Evolutionary conservation across 1,140 invertebrate genomes (phyloP).

Genomic region (Trichonephila clavipes): DNA sequence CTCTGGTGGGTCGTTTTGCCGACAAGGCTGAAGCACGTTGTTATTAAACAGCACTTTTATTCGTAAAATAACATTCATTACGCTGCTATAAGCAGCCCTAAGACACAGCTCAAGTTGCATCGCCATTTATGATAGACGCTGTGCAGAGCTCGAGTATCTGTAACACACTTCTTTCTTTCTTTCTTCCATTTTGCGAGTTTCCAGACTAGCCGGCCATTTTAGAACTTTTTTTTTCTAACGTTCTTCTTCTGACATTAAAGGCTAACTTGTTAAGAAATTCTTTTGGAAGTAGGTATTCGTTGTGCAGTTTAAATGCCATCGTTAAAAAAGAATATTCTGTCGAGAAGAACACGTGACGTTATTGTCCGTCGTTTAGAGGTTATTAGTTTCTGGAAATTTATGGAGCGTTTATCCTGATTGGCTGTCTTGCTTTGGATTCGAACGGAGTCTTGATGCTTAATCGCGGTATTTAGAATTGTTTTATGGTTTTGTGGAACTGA

Average conservation of each 20-base stretch:
- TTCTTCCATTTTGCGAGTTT: neutral
- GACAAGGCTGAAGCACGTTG: constrained; percentile 34
- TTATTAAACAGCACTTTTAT: constrained; percentile 61
- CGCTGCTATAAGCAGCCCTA: neutral
- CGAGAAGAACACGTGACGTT: constrained; percentile 13
- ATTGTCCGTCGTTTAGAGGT: constrained; percentile 47
- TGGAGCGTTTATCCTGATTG: constrained; percentile 25
- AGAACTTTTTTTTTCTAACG: neutral
- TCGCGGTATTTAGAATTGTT: neutral
- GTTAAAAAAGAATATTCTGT: constrained; percentile 5
- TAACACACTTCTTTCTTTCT: neutral
- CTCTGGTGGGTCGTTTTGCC: constrained; percentile 28
- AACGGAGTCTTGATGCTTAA: neutral
- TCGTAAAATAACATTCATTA: constrained; percentile 60
- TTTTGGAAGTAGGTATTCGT: neutral
- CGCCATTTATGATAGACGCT: constrained; percentile 35
- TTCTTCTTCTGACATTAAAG: constrained; percentile 2
- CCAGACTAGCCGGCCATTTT: neutral
- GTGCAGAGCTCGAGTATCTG: neutral
- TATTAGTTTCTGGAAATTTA: constrained; percentile 50
- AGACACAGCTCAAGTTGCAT: constrained; percentile 4
- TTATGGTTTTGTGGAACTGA: neutral
- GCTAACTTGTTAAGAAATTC: constrained; percentile 31
- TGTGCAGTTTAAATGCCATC: constrained; percentile 1
- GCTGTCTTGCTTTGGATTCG: neutral